Evolutionary conservation across 2,797 vertebrate genomes (phyloP).

Genomic region (Lepilemur septentrionalis): DNA sequence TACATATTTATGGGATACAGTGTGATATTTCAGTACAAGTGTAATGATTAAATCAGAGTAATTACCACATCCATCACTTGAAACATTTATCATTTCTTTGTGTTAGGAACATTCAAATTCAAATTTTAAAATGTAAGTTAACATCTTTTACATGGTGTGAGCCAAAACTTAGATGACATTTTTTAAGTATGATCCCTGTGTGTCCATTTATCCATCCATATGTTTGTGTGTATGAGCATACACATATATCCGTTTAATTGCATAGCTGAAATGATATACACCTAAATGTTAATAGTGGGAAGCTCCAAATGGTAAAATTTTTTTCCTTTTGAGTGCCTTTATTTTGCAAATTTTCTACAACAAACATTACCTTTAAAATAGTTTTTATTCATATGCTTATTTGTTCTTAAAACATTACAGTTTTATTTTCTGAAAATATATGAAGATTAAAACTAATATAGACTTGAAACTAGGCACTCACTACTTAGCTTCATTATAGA

Average conservation of each 20-base stretch:
- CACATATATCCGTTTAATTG: not conserved
- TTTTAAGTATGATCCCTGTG: not conserved
- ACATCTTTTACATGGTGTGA: not conserved
- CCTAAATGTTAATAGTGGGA: not conserved
- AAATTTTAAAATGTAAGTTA: conserved; percentile 15
- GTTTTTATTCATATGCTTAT: not conserved
- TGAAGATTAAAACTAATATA: not conserved
- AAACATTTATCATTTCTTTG: not conserved
- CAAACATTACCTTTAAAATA: not conserved
- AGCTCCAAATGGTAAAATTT: not conserved
- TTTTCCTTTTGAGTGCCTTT: not conserved
- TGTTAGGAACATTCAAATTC: not conserved
- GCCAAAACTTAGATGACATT: not conserved
- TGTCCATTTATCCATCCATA: not conserved
- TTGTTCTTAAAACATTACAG: conserved; percentile 7
- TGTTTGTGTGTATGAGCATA: not conserved
- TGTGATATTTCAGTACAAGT: not conserved
- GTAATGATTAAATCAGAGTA: not conserved
- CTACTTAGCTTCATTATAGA: not conserved
- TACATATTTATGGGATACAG: not conserved
- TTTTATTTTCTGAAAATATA: conserved; percentile 37
- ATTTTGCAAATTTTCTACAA: conserved; percentile 7
- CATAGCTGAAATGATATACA: not conserved
- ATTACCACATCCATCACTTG: not conserved
- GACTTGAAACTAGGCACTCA: not conserved